Evolutionary conservation across 2,113 vertebrate species (phyloP).

Genomic region (Ptychochromis oligacanthus): DNA sequence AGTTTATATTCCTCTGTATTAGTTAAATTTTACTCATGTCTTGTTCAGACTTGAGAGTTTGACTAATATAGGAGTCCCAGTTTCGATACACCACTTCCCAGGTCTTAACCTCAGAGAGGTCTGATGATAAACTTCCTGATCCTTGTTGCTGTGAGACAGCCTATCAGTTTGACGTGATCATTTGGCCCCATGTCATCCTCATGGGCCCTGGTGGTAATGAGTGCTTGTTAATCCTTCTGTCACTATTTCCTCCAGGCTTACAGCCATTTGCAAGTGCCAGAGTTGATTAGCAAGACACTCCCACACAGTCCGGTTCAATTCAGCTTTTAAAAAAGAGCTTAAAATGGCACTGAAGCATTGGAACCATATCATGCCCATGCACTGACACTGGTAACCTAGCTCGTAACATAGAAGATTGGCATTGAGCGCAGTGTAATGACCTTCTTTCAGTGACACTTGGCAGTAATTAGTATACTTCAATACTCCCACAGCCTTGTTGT

Average conservation of each 20-base stretch:
- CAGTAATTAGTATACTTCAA: not conserved
- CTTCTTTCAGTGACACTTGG: not conserved
- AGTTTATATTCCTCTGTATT: not conserved
- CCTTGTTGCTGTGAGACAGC: not conserved
- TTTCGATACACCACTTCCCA: not conserved
- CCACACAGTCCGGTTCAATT: not conserved
- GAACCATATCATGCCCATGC: accelerated
- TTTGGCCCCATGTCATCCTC: not conserved
- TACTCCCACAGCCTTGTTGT: not conserved
- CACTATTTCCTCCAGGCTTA: not conserved
- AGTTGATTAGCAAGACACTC: not conserved
- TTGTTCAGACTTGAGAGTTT: not conserved
- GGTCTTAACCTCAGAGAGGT: not conserved
- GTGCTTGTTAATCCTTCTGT: not conserved
- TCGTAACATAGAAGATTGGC: not conserved
- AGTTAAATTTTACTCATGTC: not conserved
- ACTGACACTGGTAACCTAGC: accelerated
- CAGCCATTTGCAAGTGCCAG: constrained; percentile 3
- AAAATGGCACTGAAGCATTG: not conserved
- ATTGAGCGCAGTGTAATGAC: not conserved
- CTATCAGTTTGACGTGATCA: not conserved
- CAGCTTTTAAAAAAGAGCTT: not conserved
- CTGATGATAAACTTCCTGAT: not conserved
- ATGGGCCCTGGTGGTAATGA: not conserved
- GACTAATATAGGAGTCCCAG: not conserved